Percentiles rank a stretch among this genome's conserved stretches.
Conservation (phyloP, 2,797 vertebrate species). For the Pseudocheirus occidentalis region DNA sequence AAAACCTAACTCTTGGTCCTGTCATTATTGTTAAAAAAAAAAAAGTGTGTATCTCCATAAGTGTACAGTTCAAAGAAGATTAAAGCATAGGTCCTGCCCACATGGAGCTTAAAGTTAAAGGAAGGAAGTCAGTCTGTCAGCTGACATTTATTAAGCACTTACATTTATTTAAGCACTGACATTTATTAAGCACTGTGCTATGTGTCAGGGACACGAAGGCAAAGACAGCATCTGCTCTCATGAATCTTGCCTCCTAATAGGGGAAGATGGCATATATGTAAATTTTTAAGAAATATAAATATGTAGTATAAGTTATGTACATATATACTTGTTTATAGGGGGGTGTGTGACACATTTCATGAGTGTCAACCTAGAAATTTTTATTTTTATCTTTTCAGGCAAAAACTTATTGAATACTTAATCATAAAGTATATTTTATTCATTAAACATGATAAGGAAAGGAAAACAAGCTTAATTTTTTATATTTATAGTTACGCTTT, state of each 20-base stretch:
- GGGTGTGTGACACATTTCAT: background rate
- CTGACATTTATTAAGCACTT: too few relatives aligned
- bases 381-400: background rate
- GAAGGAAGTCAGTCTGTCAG: too few relatives aligned
- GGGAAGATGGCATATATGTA: background rate
- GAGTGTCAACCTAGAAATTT: background rate
- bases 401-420: background rate
- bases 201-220: background rate
- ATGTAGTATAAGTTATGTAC: background rate
- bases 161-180: too few relatives aligned
- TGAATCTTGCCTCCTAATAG: background rate
- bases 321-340: background rate
- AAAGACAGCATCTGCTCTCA: background rate
- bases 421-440: background rate
- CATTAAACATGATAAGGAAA: background rate
- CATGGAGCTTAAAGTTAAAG: too few relatives aligned
- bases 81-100: too few relatives aligned
- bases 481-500: background rate
- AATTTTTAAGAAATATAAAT: background rate
- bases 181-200: background rate
- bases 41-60: too few relatives aligned
- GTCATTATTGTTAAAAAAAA: too few relatives aligned
- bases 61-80: too few relatives aligned
- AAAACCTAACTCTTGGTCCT: too few relatives aligned
- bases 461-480: background rate